phyloP scores from a whole-genome alignment of 1,140 invertebrate genomes.

The Brachionus koreanus region DNA sequence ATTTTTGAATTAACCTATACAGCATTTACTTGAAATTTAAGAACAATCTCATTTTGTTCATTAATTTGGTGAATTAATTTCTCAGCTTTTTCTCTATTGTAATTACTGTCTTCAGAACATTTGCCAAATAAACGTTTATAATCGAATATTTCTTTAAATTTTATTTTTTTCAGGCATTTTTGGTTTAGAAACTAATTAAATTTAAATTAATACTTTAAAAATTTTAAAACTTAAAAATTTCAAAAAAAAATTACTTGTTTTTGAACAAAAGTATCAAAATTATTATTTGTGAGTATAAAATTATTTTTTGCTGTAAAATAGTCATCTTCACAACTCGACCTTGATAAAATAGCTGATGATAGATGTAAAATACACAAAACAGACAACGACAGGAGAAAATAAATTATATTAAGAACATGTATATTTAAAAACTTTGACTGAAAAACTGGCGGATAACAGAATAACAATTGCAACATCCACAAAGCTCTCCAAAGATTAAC shows the following conservation, averaged over 20 bases:
- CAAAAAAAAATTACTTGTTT: neutral
- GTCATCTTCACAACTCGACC: constrained; percentile 35
- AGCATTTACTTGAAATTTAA: neutral
- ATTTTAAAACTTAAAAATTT: neutral
- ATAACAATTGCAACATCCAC: constrained; percentile 31
- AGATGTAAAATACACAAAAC: constrained; percentile 19
- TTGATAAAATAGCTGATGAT: constrained; percentile 6
- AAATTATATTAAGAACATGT: constrained; percentile 24
- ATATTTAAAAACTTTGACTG: neutral
- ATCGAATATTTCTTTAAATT: neutral
- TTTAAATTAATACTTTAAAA: neutral
- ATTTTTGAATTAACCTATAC: neutral
- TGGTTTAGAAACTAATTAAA: neutral
- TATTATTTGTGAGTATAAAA: constrained; percentile 22
- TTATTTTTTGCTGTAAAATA: constrained; percentile 29
- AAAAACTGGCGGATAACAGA: neutral
- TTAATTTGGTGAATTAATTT: neutral
- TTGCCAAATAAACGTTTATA: neutral
- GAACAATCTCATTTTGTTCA: neutral
- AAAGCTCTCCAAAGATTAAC: constrained; percentile 33
- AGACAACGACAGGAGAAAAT: neutral
- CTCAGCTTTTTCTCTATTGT: neutral
- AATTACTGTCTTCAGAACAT: neutral
- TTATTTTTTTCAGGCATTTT: neutral
- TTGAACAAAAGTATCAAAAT: constrained; percentile 4